phyloP scores from a whole-genome alignment of 1,140 invertebrate species.

The Megathymus violae region DNA sequence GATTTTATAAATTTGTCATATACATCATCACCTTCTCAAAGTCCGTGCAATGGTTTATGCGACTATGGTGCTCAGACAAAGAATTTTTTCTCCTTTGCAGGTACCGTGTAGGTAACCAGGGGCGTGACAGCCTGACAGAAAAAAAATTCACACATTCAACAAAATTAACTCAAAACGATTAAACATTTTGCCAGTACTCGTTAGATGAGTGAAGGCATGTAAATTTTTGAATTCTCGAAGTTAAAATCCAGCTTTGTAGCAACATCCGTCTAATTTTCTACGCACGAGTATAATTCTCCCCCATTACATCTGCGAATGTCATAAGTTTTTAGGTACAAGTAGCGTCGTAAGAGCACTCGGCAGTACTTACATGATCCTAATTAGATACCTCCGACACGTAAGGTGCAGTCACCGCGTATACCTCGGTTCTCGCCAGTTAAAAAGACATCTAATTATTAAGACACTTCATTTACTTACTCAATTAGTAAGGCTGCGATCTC shows the following conservation, averaged over 20 bases:
- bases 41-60: too few species aligned
- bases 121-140: too few species aligned
- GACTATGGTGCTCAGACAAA: too few species aligned
- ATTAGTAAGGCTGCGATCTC: slow-evolving; percentile 77
- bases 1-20: too few species aligned
- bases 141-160: too few species aligned
- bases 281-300: slow-evolving; percentile 13
- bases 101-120: too few species aligned
- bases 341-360: slow-evolving; percentile 24
- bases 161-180: not conserved
- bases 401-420: slow-evolving; percentile 28
- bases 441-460: slow-evolving; percentile 81
- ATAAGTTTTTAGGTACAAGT: slow-evolving; percentile 29
- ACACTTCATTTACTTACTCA: slow-evolving; percentile 81
- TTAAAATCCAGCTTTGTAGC: slow-evolving; percentile 7
- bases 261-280: slow-evolving; percentile 27
- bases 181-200: not conserved
- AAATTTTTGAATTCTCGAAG: not conserved
- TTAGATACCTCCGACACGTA: slow-evolving; percentile 33
- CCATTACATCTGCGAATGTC: slow-evolving; percentile 29
- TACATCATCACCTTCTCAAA: too few species aligned
- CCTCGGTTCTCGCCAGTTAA: slow-evolving; percentile 57
- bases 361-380: slow-evolving; percentile 33
- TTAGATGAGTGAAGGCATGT: not conserved
- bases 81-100: too few species aligned